Evolutionary conservation across 1,140 invertebrate species (phyloP).

Genomic region (Andrena cerasifolii): DNA sequence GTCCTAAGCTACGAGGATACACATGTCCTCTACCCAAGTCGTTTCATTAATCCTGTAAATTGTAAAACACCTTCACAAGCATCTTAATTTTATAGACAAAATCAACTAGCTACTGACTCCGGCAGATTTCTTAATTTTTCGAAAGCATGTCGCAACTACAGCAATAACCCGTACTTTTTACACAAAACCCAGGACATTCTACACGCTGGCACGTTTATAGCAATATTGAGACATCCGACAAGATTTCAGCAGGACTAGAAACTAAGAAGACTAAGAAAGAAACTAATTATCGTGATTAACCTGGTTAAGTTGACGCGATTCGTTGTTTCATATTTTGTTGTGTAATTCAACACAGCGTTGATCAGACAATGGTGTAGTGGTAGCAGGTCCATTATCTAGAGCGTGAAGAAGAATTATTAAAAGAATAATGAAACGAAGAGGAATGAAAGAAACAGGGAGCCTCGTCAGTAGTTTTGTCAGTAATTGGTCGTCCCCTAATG

Average conservation of each 20-base stretch:
- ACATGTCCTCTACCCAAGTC: too few species aligned
- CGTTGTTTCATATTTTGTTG: neutral
- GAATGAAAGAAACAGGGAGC: neutral
- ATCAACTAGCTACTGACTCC: too few species aligned
- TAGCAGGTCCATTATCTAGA: neutral
- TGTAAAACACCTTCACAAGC: too few species aligned
- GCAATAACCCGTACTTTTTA: neutral
- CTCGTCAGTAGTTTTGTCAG: neutral
- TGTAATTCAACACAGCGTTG: neutral
- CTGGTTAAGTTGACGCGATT: too few species aligned
- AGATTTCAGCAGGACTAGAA: neutral
- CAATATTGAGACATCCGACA: neutral
- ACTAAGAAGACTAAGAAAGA: neutral
- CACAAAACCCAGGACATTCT: slow-evolving; percentile 8
- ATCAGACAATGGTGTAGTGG: neutral
- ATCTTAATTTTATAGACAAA: too few species aligned
- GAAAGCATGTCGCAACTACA: neutral
- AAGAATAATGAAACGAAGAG: neutral
- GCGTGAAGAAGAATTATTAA: neutral
- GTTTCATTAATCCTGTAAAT: neutral
- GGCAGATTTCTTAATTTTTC: neutral
- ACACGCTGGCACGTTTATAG: neutral
- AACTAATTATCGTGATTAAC: neutral
- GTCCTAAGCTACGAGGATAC: too few species aligned
- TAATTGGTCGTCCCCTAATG: neutral